Conservation (phyloP, 2,888 invertebrate species). For the Melangyna quadrimaculata region DNA sequence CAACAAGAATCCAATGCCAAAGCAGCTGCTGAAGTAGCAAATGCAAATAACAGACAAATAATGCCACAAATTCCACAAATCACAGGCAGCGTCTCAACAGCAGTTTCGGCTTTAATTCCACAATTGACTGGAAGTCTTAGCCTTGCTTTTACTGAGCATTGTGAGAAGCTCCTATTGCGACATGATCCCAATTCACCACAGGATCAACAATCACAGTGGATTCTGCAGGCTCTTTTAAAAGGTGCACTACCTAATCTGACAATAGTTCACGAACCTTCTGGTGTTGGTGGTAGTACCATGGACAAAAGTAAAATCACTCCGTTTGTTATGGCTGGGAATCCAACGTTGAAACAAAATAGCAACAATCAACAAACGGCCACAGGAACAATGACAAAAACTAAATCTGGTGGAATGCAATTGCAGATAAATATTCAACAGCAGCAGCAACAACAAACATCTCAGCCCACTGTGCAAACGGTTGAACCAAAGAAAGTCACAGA, state of each 20-base stretch:
- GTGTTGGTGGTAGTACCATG: not conserved
- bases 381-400: constrained; percentile 42
- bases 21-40: not conserved
- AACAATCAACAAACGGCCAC: constrained; percentile 20
- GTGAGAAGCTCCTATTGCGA: constrained; percentile 85
- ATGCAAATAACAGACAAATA: constrained; percentile 18
- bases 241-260: constrained; percentile 81
- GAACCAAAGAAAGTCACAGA: constrained; percentile 37
- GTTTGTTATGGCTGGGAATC: constrained; percentile 41
- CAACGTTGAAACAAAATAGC: constrained; percentile 10
- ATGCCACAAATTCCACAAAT: constrained; percentile 69
- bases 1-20: constrained; percentile 50
- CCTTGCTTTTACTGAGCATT: constrained; percentile 86
- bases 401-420: constrained; percentile 52
- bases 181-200: constrained; percentile 84
- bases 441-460: constrained; percentile 54
- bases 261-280: constrained; percentile 79
- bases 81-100: constrained; percentile 77
- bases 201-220: constrained; percentile 81
- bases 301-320: constrained; percentile 57
- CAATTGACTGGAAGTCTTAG: constrained; percentile 85
- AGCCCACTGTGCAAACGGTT: constrained; percentile 19
- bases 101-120: constrained; percentile 80
- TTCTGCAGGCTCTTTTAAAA: constrained; percentile 80
- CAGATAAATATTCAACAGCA: constrained; percentile 59